Conservation (phyloP, 2,888 invertebrate species). For the Scaptodrosophila latifasciaeformis region DNA sequence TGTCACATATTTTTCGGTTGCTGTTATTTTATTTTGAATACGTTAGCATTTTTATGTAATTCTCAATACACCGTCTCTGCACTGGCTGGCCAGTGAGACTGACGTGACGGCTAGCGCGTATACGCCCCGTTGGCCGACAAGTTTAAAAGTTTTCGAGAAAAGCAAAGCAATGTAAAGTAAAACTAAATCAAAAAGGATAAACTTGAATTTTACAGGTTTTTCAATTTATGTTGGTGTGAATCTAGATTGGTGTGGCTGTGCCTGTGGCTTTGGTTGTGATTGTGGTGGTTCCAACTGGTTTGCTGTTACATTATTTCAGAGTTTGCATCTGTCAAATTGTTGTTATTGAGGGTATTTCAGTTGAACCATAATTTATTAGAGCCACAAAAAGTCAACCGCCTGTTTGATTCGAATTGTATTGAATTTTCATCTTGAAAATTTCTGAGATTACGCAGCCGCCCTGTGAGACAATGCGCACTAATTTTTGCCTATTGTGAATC, state of each 20-base stretch:
- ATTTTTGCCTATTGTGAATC: slow-evolving; percentile 40
- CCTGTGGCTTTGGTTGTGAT: too few species aligned
- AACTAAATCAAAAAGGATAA: slow-evolving; percentile 35
- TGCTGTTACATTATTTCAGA: slow-evolving; percentile 3
- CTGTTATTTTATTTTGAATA: slow-evolving; percentile 13
- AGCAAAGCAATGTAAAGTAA: too few species aligned
- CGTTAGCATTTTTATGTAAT: slow-evolving; percentile 32
- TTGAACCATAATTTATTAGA: slow-evolving; percentile 22
- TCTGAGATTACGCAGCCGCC: slow-evolving; percentile 24
- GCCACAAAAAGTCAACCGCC: background rate
- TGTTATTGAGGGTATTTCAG: slow-evolving; percentile 21
- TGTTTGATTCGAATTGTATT: background rate
- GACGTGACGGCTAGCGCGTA: slow-evolving; percentile 16
- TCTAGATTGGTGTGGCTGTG: too few species aligned
- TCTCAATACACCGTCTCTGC: background rate
- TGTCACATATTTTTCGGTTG: background rate
- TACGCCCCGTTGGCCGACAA: slow-evolving; percentile 9
- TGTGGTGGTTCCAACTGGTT: too few species aligned
- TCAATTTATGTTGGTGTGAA: slow-evolving; percentile 12
- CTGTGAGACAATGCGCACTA: slow-evolving; percentile 31
- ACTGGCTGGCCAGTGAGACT: background rate
- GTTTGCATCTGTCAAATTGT: slow-evolving; percentile 23
- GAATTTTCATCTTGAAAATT: slow-evolving; percentile 2
- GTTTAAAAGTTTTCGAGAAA: background rate
- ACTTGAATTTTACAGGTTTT: slow-evolving; percentile 54